Evolutionary conservation across 2,888 invertebrate species (phyloP), one percentile per base, ranked within the genome.

Genomic region (Ormyrus labotus): DNA sequence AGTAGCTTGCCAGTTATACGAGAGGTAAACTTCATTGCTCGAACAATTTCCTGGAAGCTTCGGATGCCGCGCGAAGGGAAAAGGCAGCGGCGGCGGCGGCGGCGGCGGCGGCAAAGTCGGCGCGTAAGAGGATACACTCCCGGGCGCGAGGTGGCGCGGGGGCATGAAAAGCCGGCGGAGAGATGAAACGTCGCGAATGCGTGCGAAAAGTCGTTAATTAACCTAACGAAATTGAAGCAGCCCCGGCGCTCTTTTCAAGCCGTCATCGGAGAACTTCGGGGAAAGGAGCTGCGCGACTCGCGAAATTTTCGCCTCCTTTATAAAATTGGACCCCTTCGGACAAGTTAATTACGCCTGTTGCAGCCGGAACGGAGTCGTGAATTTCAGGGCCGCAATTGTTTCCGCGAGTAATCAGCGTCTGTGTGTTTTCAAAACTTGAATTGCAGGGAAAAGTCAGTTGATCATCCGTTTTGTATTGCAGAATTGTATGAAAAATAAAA

Each of bases 11-110:
- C 69, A 75, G 79, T 81, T 81, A 80, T 80, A 81, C 34, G 13
- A 60, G 48, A 67, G 81, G 71, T 74, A 75, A 83, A 81, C 82
- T 83, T 81, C 81, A 83, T 82, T 83, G 81, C 79, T 80, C 77
- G 51, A 63, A 69, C 78, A 80, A 82, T 82, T 67, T 65, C 47
- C 48, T n/a, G 51, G 45, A n/a, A 60, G 58, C n/a, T 57, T 57
- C 57, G 47, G 63, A 53, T 68, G 60, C 34, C 11, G 50, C 10
- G 19, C 3, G 5, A 34, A 13, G 34, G 10, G 19, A n/a, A 61
- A 61, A 51, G 1, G 19, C 6, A 50, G 10, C 10, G n/a, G 50
- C 19, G 19, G 1, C 34, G 13, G 6, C 11, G 1, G 9, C 34
- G 19, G 19, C 19, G 19, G 19, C 19, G 19, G 19, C 19, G 19